A percentile compares a stretch with the other conserved stretches of the same genome.
phyloP scores from a whole-genome alignment of 2,113 vertebrate species.

The Atherinomorus stipes region DNA sequence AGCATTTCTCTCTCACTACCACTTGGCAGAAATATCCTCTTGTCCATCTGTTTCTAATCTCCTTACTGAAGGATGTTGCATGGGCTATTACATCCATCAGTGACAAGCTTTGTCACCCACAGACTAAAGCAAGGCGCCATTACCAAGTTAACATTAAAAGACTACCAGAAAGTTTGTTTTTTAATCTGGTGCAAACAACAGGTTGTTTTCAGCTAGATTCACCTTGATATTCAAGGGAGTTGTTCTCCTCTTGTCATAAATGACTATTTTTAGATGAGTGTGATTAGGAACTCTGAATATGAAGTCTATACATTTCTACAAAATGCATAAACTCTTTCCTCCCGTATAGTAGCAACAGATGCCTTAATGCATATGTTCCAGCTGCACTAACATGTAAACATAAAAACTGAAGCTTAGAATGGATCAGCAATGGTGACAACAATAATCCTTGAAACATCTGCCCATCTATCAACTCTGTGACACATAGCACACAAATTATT shows the following conservation, averaged over 20 bases:
- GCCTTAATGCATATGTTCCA: not conserved
- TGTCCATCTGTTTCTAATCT: no score
- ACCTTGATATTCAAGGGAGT: not conserved
- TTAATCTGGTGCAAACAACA: not conserved
- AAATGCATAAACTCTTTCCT: not conserved
- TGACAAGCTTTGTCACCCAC: no score
- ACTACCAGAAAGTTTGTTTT: not conserved
- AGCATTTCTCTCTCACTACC: no score
- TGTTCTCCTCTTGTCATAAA: not conserved
- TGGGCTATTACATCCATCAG: no score
- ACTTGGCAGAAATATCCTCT: no score
- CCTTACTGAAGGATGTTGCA: no score
- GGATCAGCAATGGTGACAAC: slow-evolving; percentile 1
- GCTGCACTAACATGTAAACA: slow-evolving; percentile 18
- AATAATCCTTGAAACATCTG: slow-evolving; percentile 40
- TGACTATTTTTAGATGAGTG: slow-evolving; percentile 1
- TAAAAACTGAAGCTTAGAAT: slow-evolving; percentile 10
- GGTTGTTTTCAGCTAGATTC: not conserved
- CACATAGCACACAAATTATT: not conserved
- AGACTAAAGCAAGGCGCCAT: no score
- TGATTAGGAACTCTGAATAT: not conserved
- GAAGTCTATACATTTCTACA: not conserved
- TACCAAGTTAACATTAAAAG: no score
- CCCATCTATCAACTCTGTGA: slow-evolving; percentile 6
- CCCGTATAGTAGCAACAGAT: not conserved